Evolutionary conservation across 2,113 vertebrate species (phyloP), one percentile per base, ranked within the genome.

Genomic region (Pelodiscus sinensis): DNA sequence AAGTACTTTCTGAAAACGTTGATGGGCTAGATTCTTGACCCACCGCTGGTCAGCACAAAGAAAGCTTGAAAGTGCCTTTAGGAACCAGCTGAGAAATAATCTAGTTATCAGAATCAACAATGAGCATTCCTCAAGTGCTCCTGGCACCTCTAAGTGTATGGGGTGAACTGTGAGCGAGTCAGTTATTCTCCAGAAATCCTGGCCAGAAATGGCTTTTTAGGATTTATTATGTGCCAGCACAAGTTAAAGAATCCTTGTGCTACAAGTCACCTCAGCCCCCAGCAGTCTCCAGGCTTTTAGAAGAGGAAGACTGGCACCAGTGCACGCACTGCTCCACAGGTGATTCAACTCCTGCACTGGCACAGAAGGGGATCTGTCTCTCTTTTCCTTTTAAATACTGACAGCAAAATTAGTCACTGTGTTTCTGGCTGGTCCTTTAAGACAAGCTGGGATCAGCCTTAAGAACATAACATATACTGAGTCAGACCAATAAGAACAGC

Each of bases 191-290:
- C 62, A 65, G 62, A 65, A n/a, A 65, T 65, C 62, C 62, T 65
- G 29, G 31, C 62, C 31, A 65, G 62, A 29, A 31, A n/a, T 31
- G 14, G 62, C 29, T 65, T n/a, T 65, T n/a, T 35, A 38, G 35
- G 35, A 21, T 6, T 75, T 2, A 13, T 75, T 21, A 24, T 75
- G 9, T 13, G 22, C 35, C 71, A 44, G 35, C 35, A 44, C n/a
- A 6, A 75, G n/a, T 75, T 75, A 75, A 24, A 75, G 35, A 75
- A 38, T 44, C 9, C 4, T 0, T 0, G 35, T 65, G 85, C 75
- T 77, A 86, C 27, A 77, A 35, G 29, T 8, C 14, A 65, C 29
- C 54, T 87, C 87, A 56, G 38, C 79, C 75, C 75, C 50, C 13
- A n/a, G 86, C 56, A 91, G 35, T 84, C 85, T 80, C 92, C 80